Percentiles rank a stretch among this genome's conserved stretches.
These are phyloP conservation scores for Papilio polyxenes DNA, from an alignment of 1,140 invertebrate genomes.

Conservation along the genomic window DNA sequence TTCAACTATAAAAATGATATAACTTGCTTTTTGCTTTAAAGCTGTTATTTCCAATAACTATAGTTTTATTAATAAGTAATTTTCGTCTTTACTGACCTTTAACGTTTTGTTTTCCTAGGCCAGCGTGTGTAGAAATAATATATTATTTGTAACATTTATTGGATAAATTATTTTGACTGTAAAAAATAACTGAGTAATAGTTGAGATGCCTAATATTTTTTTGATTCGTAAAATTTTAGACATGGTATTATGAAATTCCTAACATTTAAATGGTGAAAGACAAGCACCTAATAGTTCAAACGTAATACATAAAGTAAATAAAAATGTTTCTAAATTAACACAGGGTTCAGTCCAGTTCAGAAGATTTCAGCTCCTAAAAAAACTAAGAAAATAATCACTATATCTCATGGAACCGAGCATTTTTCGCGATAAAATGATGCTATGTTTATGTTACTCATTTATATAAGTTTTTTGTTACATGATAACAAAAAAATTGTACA, in stretches of 20 bases:
- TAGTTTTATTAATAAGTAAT: neutral
- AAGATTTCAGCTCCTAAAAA: too few relatives aligned
- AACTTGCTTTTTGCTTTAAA: neutral
- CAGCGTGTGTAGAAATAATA: slow-evolving; percentile 6
- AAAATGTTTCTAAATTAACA: too few relatives aligned
- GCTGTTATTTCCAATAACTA: neutral
- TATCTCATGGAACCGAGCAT: too few relatives aligned
- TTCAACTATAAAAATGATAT: neutral
- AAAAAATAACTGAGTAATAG: slow-evolving; percentile 1
- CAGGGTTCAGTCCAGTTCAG: too few relatives aligned
- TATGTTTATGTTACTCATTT: too few relatives aligned
- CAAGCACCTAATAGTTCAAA: too few relatives aligned
- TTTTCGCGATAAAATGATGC: too few relatives aligned
- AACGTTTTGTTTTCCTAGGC: slow-evolving; percentile 17
- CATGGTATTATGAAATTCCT: neutral
- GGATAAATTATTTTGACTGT: neutral
- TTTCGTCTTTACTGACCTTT: slow-evolving; percentile 5
- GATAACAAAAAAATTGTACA: too few relatives aligned
- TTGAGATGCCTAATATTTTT: neutral
- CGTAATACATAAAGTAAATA: too few relatives aligned
- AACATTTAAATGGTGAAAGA: too few relatives aligned
- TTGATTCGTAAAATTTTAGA: neutral
- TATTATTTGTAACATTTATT: neutral
- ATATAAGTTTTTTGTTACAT: too few relatives aligned
- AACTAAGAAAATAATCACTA: too few relatives aligned